Conservation (phyloP, 2,113 vertebrate genomes). For the Barbus barbus region DNA sequence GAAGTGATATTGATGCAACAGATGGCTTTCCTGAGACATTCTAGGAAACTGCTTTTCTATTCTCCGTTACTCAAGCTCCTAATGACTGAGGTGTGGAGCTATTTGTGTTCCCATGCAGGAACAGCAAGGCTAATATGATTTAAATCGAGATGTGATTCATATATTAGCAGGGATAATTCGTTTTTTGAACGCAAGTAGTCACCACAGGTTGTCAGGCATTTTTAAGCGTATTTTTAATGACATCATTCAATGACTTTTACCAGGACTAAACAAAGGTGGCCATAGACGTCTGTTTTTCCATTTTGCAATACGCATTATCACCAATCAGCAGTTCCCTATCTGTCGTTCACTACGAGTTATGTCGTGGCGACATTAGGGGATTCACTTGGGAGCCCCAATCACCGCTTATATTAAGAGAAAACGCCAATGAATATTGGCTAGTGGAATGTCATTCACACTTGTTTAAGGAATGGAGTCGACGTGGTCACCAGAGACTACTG, state of each 20-base stretch:
- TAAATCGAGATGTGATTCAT: slow-evolving; percentile 13
- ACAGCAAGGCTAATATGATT: slow-evolving; percentile 13
- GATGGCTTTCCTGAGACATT: slow-evolving; percentile 18
- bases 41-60: neutral
- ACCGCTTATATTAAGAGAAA: too few relatives aligned
- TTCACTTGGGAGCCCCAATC: too few relatives aligned
- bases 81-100: slow-evolving; percentile 1
- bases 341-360: too few relatives aligned
- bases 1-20: neutral
- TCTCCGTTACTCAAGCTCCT: neutral
- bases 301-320: neutral
- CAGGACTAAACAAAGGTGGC: neutral
- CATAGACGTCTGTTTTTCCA: neutral
- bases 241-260: neutral
- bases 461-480: neutral
- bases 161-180: neutral
- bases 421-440: too few relatives aligned
- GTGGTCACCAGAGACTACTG: slow-evolving; percentile 26
- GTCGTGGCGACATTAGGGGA: too few relatives aligned
- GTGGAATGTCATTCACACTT: too few relatives aligned
- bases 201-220: neutral
- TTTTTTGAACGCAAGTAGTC: slow-evolving; percentile 8
- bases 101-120: slow-evolving; percentile 20
- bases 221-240: neutral
- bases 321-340: slow-evolving; percentile 4